Evolutionary conservation across 1,140 invertebrate species (phyloP), one percentile per base, ranked within the genome.

Genomic region (Drosophila navojoa): DNA sequence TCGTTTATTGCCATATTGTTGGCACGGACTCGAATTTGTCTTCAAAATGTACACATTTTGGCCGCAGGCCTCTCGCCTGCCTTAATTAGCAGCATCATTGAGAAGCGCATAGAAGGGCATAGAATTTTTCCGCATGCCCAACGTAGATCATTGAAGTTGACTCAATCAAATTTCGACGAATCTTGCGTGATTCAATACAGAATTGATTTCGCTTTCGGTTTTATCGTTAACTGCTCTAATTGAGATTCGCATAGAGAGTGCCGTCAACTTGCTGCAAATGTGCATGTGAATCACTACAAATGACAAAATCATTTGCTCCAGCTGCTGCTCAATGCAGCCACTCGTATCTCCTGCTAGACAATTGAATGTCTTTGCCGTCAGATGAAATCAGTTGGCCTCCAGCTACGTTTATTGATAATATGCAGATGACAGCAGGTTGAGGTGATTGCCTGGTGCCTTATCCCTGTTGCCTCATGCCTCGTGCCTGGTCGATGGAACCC

Each of bases 1-100:
- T 84, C 80, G 69, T 79, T 84, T 84, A 84, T 84, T 79, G 76
- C 68, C 72, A 59, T 84, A 84, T 76, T 84, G 68, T 79, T 79
- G 76, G 59, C 74, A 57, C 59, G 59, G 58, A 67, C 76, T 76
- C 63, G 61, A 79, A 79, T 82, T 84, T 79, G 72, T 78, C 76
- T 82, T 64, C 42, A 61, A 40, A 81, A 74, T 60, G 47, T 25
- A 61, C 55, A 16, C 50, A 35, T 27, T 45, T 29, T 42, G 32
- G 32, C 32, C 15, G 10, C 27, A 47, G 63, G 55, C n/a, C 38
- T 15, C 57, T 55, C 25, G 40, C 6, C n/a, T 42, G 52, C n/a
- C 58, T 49, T 15, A 59, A 32, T 53, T 53, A 53, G 35, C 32
- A 11, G 44, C 63, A 66, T 13, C 2, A 6, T 13, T 45, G 49